Evolutionary conservation across 2,797 vertebrate genomes (phyloP), one percentile per base, ranked within the genome.

Genomic region (Gymnocypris eckloni): DNA sequence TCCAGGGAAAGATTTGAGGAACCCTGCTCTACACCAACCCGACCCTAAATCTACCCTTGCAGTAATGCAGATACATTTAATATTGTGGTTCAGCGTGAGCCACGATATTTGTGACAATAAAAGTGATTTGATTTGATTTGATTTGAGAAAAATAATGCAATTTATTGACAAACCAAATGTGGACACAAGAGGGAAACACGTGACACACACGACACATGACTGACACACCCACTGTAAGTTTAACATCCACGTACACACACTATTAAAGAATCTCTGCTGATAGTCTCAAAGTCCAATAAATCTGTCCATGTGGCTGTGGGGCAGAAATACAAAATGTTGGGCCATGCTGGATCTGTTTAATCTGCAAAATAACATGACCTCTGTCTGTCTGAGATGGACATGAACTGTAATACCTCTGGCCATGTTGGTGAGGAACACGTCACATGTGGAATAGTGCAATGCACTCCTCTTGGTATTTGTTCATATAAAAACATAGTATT

Each of bases 241-340:
- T 48, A 33, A 50, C 8, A 18, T 75, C 20, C 73, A 71, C 41
- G 54, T 41, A 33, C 43, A 56, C 61, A 71, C 25, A 20, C 15
- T 16, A 52, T 25, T 56, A 28, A 61, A 56, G 10, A 61, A 70
- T 84, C 66, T 92, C 90, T 86, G 85, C 85, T 56, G 84, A 93
- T 56, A 28, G 72, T 80, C 78, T 87, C 92, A 94, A 93, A 95
- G 94, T 96, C 89, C 91, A 70, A 20, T 81, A 83, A 18, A 86
- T 13, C 12, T 93, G 91, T 86, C 85, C 37, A 61, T 89, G 93
- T 95, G 94, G 91, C 92, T 84, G 11, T 11, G 22, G 82, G 72
- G 50, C 72, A 66, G 79, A 50, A 67, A 82, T 85, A 18, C 28
- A 54, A 45, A 86, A 88, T 37, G 88, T 91, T 90, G 61, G 81